phyloP scores from a whole-genome alignment of 2,888 invertebrate species.

The Cerastoderma edule region DNA sequence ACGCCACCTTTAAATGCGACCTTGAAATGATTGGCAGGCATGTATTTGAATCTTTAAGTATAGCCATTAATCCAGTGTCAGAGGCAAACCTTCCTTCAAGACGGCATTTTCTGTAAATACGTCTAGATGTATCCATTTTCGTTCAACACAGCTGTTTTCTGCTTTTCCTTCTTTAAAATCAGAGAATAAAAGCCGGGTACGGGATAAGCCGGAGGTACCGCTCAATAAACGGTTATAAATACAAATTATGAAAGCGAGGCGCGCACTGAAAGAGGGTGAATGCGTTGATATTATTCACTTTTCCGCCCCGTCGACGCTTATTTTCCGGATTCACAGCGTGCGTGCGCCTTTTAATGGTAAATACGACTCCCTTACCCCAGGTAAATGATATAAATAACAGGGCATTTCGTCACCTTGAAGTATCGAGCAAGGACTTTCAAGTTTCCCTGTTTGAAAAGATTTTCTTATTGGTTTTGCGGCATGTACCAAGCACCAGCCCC shows the following conservation, averaged over 20 bases:
- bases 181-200: conserved; percentile 12
- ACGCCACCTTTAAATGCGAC: too few species aligned
- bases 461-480: background rate
- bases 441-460: background rate
- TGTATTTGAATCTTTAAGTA: too few species aligned
- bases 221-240: conserved; percentile 22
- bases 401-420: conserved; percentile 1
- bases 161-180: conserved; percentile 4
- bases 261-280: conserved; percentile 13
- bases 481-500: too few species aligned
- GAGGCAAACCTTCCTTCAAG: too few species aligned
- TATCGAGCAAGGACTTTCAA: background rate
- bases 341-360: conserved; percentile 46
- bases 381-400: background rate
- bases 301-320: conserved; percentile 49
- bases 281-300: conserved; percentile 42
- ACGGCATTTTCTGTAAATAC: too few species aligned
- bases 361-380: conserved; percentile 4
- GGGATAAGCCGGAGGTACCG: conserved; percentile 11
- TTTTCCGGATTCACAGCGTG: conserved; percentile 51
- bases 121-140: too few species aligned
- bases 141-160: too few species aligned
- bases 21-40: too few species aligned
- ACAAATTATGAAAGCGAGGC: conserved; percentile 24
- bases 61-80: too few species aligned